Conservation (phyloP, 1,140 invertebrate species). For the Magallana gigas region DNA sequence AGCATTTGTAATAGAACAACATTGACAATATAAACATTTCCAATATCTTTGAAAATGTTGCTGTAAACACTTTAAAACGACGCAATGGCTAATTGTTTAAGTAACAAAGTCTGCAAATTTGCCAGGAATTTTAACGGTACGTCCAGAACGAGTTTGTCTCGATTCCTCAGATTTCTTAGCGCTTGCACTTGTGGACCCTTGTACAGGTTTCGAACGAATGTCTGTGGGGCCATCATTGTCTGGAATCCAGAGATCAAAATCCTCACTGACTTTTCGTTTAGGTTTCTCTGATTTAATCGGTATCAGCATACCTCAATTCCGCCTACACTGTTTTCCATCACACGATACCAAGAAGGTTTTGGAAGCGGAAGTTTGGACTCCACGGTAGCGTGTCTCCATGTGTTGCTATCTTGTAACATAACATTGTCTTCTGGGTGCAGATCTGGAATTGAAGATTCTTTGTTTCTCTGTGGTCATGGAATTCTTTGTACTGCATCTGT, state of each 20-base stretch:
- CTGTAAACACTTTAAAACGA: background rate
- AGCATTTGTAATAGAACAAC: background rate
- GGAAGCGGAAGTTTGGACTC: background rate
- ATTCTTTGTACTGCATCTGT: background rate
- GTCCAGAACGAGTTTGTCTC: background rate
- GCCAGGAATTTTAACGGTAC: background rate
- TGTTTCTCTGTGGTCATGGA: background rate
- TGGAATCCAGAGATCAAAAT: background rate
- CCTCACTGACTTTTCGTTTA: background rate
- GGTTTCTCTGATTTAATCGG: background rate
- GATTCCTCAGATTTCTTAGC: background rate
- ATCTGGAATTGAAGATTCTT: background rate
- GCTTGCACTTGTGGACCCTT: background rate
- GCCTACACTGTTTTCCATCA: background rate
- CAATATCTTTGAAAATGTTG: background rate
- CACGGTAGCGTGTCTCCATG: background rate
- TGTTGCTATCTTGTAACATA: background rate
- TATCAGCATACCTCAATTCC: background rate
- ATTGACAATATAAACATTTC: background rate
- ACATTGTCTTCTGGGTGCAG: background rate
- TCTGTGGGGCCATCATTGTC: background rate
- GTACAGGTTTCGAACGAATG: background rate
- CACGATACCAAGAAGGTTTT: background rate
- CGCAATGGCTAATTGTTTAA: background rate
- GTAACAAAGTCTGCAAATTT: background rate